Evolutionary conservation across 2,888 invertebrate genomes (phyloP).

Genomic region (Gibbula magus): DNA sequence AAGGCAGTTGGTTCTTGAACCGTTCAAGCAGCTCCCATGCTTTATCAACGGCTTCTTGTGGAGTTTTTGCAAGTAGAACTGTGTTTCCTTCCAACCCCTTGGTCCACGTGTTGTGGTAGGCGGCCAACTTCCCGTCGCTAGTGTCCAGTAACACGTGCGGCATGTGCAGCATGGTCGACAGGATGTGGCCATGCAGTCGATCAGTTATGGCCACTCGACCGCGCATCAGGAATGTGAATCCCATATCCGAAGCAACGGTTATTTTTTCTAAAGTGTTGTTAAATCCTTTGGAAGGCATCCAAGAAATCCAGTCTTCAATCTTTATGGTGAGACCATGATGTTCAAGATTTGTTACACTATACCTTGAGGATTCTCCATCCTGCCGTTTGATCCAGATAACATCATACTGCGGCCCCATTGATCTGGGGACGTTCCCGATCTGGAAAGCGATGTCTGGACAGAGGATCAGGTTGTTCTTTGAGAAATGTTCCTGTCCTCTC

Average conservation of each 20-base stretch:
- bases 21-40: not conserved
- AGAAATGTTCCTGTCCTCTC: slow-evolving; percentile 16
- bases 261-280: slow-evolving; percentile 31
- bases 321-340: not conserved
- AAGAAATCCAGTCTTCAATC: slow-evolving; percentile 24
- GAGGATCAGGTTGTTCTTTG: slow-evolving; percentile 27
- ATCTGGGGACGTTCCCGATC: slow-evolving; percentile 37
- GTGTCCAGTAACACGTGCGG: slow-evolving; percentile 49
- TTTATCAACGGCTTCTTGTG: not conserved
- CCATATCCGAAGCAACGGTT: slow-evolving; percentile 27
- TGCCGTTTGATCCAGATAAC: slow-evolving; percentile 41
- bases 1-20: not conserved
- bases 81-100: slow-evolving; percentile 18
- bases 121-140: slow-evolving; percentile 35
- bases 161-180: slow-evolving; percentile 40
- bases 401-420: slow-evolving; percentile 40
- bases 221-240: slow-evolving; percentile 34
- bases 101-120: slow-evolving; percentile 42
- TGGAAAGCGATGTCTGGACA: slow-evolving; percentile 47
- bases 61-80: not conserved
- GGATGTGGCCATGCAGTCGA: slow-evolving; percentile 46
- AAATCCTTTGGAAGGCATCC: slow-evolving; percentile 18
- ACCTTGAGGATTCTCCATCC: slow-evolving; percentile 33
- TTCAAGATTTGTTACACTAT: slow-evolving; percentile 24
- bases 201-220: slow-evolving; percentile 48